Percentiles rank a stretch among this genome's conserved stretches.
Conservation (phyloP, 2,113 vertebrate species). For the Montifringilla adamsi region DNA sequence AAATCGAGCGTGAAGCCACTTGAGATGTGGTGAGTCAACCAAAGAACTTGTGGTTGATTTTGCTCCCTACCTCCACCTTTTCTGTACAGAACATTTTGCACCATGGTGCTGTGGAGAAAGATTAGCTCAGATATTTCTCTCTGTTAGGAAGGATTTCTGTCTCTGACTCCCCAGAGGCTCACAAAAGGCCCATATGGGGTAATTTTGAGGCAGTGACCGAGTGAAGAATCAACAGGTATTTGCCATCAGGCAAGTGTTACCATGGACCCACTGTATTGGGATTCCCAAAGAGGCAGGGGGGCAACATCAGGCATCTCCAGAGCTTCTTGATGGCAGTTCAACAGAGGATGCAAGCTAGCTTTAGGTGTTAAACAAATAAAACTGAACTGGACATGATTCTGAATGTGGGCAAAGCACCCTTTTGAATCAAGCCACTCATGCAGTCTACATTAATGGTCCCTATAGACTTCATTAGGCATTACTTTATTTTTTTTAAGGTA, state of each 20-base stretch:
- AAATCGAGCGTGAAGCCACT: not conserved
- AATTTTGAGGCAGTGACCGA: not conserved
- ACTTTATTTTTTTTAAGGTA: not conserved
- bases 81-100: not conserved
- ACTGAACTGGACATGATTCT: not conserved
- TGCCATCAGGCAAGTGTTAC: not conserved
- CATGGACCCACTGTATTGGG: accelerated
- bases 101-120: accelerated
- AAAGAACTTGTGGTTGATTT: not conserved
- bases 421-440: not conserved
- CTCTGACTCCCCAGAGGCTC: not conserved
- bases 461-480: not conserved
- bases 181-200: accelerated
- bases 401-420: not conserved
- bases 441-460: not conserved
- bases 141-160: not conserved
- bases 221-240: not conserved
- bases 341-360: not conserved
- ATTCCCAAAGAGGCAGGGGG: not conserved
- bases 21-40: not conserved
- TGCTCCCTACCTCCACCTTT: not conserved
- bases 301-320: not conserved
- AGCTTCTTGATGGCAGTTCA: not conserved
- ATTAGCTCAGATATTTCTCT: not conserved
- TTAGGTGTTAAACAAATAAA: not conserved